A percentile compares a stretch with the other conserved stretches of the same genome.
These are phyloP conservation scores for Macrosteles quadrilineatus DNA, from an alignment of 1,140 invertebrate genomes.

Conservation along the genomic window DNA sequence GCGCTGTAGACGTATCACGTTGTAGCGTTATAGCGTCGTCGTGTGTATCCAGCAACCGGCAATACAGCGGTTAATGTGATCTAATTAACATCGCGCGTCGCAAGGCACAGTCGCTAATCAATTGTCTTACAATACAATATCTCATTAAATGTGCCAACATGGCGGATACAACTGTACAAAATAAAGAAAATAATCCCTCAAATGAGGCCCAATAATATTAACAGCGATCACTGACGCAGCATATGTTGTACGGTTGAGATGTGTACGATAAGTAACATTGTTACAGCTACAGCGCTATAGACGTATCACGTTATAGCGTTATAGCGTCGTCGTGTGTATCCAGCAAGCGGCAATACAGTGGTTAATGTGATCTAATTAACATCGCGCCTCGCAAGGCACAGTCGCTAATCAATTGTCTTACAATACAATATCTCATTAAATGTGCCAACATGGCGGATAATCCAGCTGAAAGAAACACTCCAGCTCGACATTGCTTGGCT, in stretches of 20 bases:
- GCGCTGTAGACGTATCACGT: too few species aligned
- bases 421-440: conserved; percentile 23
- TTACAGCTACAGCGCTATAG: too few species aligned
- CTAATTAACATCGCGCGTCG: not conserved
- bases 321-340: too few species aligned
- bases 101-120: not conserved
- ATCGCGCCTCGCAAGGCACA: not conserved
- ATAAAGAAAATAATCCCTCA: too few species aligned
- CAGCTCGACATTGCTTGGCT: not conserved
- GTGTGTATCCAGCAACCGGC: too few species aligned
- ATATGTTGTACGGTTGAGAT: too few species aligned
- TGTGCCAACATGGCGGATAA: conserved; percentile 18
- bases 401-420: conserved; percentile 10
- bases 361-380: conserved; percentile 24
- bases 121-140: conserved; percentile 4
- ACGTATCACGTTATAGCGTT: too few species aligned
- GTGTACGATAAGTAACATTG: too few species aligned
- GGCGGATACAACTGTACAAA: not conserved
- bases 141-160: conserved; percentile 16
- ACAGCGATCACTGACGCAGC: too few species aligned
- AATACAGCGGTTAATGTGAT: conserved; percentile 9
- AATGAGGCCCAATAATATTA: too few species aligned
- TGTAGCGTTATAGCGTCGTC: too few species aligned
- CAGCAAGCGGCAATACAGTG: too few species aligned
- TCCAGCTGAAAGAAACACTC: conserved; percentile 8